Evolutionary conservation across 64 coral and sea anemone species (phyloP).

Genomic region (Pocillopora verrucosa): DNA sequence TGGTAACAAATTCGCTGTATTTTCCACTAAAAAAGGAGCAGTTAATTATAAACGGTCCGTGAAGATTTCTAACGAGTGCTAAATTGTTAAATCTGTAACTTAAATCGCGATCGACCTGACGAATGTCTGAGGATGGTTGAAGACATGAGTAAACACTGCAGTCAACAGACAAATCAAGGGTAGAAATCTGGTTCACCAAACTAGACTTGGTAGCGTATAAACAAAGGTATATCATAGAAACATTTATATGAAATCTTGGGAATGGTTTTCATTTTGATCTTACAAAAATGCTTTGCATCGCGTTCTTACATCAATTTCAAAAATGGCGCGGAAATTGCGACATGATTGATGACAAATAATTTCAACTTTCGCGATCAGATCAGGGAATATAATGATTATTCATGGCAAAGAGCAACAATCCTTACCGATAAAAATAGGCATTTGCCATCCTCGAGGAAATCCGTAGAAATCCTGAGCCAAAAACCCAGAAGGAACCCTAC

Average conservation of each 20-base stretch:
- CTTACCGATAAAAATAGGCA: constrained; percentile 79
- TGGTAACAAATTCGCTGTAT: not conserved
- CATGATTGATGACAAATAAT: constrained; percentile 20
- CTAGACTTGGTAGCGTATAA: not conserved
- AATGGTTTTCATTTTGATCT: not conserved
- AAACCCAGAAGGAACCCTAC: constrained; percentile 59
- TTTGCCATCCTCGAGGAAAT: constrained; percentile 61
- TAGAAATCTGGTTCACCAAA: not conserved
- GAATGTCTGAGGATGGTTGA: not conserved
- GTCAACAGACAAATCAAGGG: not conserved
- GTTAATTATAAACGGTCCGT: not conserved
- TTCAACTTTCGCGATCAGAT: not conserved
- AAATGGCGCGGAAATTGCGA: constrained; percentile 69
- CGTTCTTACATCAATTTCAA: not conserved
- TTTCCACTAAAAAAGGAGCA: not conserved
- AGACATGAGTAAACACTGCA: not conserved
- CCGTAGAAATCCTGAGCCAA: constrained; percentile 46
- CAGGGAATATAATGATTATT: not conserved
- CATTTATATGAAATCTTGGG: not conserved
- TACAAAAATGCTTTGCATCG: constrained; percentile 2
- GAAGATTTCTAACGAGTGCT: not conserved
- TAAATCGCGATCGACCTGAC: not conserved
- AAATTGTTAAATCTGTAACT: not conserved
- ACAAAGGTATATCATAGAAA: not conserved
- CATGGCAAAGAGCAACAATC: not conserved